A percentile compares a stretch with the other conserved stretches of the same genome.
Conservation (phyloP, 2,888 invertebrate genomes). For the Caenorhabditis japonica region DNA sequence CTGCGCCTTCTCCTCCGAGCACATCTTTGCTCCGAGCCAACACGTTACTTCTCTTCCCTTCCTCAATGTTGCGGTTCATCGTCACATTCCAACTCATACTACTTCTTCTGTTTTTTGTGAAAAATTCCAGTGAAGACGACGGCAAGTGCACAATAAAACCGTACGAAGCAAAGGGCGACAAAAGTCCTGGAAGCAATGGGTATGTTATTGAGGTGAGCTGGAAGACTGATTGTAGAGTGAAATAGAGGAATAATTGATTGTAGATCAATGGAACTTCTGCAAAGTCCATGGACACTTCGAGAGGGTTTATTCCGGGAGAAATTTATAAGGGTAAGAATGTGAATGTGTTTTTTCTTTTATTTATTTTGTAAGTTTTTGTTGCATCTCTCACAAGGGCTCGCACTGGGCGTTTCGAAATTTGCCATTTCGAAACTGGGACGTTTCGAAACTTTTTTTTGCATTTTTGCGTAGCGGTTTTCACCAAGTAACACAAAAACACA, state of each 20-base stretch:
- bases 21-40: background rate
- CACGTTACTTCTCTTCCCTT: constrained; percentile 8
- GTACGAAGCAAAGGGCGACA: constrained; percentile 67
- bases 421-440: too few relatives aligned
- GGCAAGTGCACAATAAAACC: constrained; percentile 58
- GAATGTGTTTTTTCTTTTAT: too few relatives aligned
- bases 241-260: background rate
- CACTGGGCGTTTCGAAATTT: too few relatives aligned
- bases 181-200: constrained; percentile 72
- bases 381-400: too few relatives aligned
- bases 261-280: constrained; percentile 54
- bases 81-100: constrained; percentile 14
- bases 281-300: constrained; percentile 45
- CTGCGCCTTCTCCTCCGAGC: constrained; percentile 20
- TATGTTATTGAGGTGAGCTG: constrained; percentile 69
- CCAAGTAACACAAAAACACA: too few relatives aligned
- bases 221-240: constrained; percentile 1
- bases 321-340: constrained; percentile 59
- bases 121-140: constrained; percentile 9
- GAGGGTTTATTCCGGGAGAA: constrained; percentile 73
- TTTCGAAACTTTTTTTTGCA: too few relatives aligned
- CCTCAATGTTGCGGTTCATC: constrained; percentile 36
- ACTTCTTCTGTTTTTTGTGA: constrained; percentile 15
- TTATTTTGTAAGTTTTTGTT: too few relatives aligned
- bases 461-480: too few relatives aligned